A percentile compares a stretch with the other conserved stretches of the same genome.
Evolutionary conservation across 1,140 invertebrate species (phyloP).

Genomic region (Apis cerana): DNA sequence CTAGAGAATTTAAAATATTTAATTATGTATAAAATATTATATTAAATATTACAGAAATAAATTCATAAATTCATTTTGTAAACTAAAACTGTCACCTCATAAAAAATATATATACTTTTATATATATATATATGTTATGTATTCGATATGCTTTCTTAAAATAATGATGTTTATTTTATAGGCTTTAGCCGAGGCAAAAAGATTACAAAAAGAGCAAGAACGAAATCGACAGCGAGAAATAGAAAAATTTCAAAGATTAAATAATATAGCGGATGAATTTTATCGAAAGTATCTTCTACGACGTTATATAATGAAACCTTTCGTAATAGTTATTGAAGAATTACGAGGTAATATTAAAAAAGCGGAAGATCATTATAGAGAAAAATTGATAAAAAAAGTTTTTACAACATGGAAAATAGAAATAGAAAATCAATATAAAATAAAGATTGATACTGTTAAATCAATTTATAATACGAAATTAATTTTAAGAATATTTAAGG

Average conservation of each 20-base stretch:
- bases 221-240: conserved; percentile 60
- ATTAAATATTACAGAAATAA: conserved; percentile 2
- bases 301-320: conserved; percentile 68
- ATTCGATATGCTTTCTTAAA: background rate
- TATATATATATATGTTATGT: background rate
- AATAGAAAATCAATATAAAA: conserved; percentile 38
- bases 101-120: conserved; percentile 11
- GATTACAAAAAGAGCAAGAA: conserved; percentile 71
- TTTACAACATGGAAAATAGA: conserved; percentile 64
- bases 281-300: conserved; percentile 71
- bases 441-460: conserved; percentile 59
- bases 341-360: conserved; percentile 57
- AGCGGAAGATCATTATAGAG: conserved; percentile 65
- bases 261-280: conserved; percentile 68
- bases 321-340: conserved; percentile 65
- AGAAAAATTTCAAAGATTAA: conserved; percentile 63
- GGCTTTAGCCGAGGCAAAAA: conserved; percentile 69
- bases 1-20: conserved; percentile 40
- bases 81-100: background rate
- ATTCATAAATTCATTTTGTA: conserved; percentile 16
- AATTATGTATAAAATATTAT: conserved; percentile 44
- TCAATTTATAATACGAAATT: conserved; percentile 67
- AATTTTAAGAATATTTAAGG: conserved; percentile 50
- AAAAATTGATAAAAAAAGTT: conserved; percentile 54
- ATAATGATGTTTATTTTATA: conserved; percentile 40